phyloP scores from a whole-genome alignment of 2,113 vertebrate species.

The Rhinogobius similis region DNA sequence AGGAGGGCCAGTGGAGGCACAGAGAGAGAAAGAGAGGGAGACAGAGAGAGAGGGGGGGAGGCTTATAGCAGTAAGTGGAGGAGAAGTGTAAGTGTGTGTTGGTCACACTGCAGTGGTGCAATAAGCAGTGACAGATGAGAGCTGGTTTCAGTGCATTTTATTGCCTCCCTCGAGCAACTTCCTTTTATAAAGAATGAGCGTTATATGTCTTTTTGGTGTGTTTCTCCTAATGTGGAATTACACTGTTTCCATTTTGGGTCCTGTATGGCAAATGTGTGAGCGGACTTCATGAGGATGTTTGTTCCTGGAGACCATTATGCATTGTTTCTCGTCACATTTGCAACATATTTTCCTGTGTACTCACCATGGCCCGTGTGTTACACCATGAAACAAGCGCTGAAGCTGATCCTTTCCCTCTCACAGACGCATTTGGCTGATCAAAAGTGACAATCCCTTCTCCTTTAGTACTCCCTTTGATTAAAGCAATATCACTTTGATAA shows the following conservation, averaged over 20 bases:
- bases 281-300: not conserved
- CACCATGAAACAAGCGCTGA: constrained; percentile 35
- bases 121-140: constrained; percentile 58
- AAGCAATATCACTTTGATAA: not conserved
- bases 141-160: constrained; percentile 48
- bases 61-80: constrained; percentile 9
- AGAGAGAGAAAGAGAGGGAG: not conserved
- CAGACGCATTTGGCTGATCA: not conserved
- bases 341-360: constrained; percentile 27
- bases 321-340: constrained; percentile 39
- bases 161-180: constrained; percentile 51
- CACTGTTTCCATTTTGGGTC: not conserved
- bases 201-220: constrained; percentile 8
- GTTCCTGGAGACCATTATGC: not conserved
- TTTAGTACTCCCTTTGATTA: not conserved
- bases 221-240: constrained; percentile 1
- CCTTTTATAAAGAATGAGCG: constrained; percentile 7
- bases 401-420: not conserved
- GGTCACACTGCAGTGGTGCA: constrained; percentile 44
- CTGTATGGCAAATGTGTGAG: not conserved
- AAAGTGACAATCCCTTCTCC: not conserved
- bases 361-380: constrained; percentile 25
- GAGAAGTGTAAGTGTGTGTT: constrained; percentile 20
- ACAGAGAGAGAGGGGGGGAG: not conserved
- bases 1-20: constrained; percentile 14